Evolutionary conservation across 2,797 vertebrate genomes (phyloP), one percentile per base, ranked within the genome.

Genomic region (Sebastes hubbsi): DNA sequence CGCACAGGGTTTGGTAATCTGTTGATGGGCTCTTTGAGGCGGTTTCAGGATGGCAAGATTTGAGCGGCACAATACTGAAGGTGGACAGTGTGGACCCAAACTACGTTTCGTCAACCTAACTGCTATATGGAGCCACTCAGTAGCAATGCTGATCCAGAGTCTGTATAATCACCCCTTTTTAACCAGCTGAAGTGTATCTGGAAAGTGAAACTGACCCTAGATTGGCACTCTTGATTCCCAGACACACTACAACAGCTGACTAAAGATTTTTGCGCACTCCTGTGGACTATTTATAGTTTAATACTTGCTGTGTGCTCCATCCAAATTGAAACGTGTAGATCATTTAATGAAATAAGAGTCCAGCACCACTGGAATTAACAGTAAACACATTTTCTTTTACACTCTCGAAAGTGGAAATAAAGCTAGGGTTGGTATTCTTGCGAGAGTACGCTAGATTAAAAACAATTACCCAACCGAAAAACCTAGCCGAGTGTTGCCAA

Each of bases 321-420:
- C 34, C 76, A 59, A 67, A 64, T 27, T 30, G 9, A 55, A 24
- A 79, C n/a, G 9, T 65, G 65, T 20, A 34, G 32, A 79, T 79
- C 13, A 67, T 64, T 27, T 27, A 65, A 49, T 72, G 25, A 72
- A 62, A 75, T 24, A 68, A 68, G 24, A 63, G 78, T 65, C 20
- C 27, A 68, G 75, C 69, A 75, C 38, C 62, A 66, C 55, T 36
- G 69, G 46, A 55, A 65, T 30, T 3, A 72, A 85, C 78, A 68
- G 80, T 77, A 69, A 83, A 91, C 83, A 75, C 5, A n/a, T 71
- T 55, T n/a, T 66, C 63, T 27, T 10, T 56, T 75, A 87, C 71
- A 81, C 49, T 55, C 46, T 54, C 52, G 68, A 79, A 59, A 54
- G 30, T 79, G 61, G 36, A 58, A 66, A 25, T 54, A 54, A 54